Evolutionary conservation across 2,113 vertebrate species (phyloP).

Genomic region (Leptosomus discolor): DNA sequence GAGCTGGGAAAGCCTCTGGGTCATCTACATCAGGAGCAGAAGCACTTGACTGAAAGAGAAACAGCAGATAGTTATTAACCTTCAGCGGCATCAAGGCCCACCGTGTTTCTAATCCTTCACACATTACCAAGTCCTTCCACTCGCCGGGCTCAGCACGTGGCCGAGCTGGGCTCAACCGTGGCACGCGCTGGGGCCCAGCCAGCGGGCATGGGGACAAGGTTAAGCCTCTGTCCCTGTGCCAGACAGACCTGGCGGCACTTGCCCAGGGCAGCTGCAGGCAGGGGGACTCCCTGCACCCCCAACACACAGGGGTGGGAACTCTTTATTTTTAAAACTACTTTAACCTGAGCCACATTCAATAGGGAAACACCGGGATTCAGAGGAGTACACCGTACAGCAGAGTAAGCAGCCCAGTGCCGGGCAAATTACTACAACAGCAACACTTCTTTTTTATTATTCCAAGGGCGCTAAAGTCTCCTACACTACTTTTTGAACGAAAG

Average conservation of each 20-base stretch:
- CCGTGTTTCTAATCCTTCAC: fast-evolving
- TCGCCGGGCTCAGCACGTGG: neutral
- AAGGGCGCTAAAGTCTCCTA: neutral
- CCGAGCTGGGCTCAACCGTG: neutral
- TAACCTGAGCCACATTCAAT: neutral
- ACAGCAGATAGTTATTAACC: conserved; percentile 12
- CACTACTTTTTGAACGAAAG: fast-evolving
- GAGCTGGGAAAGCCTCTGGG: conserved; percentile 97
- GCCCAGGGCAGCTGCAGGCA: fast-evolving
- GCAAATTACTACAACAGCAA: neutral
- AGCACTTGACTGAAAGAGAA: conserved; percentile 84
- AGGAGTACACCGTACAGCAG: neutral
- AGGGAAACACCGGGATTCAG: neutral
- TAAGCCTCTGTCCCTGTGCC: neutral
- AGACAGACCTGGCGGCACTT: no score
- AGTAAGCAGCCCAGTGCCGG: neutral
- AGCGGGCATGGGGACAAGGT: neutral
- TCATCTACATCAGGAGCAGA: conserved; percentile 98
- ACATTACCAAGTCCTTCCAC: neutral
- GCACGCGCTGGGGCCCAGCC: neutral
- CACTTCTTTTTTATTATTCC: neutral
- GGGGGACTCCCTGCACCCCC: no score
- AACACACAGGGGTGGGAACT: neutral
- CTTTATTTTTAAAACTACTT: neutral
- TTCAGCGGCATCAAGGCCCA: neutral